phyloP scores from a whole-genome alignment of 2,888 invertebrate species.

The Ceratothoa steindachneri region DNA sequence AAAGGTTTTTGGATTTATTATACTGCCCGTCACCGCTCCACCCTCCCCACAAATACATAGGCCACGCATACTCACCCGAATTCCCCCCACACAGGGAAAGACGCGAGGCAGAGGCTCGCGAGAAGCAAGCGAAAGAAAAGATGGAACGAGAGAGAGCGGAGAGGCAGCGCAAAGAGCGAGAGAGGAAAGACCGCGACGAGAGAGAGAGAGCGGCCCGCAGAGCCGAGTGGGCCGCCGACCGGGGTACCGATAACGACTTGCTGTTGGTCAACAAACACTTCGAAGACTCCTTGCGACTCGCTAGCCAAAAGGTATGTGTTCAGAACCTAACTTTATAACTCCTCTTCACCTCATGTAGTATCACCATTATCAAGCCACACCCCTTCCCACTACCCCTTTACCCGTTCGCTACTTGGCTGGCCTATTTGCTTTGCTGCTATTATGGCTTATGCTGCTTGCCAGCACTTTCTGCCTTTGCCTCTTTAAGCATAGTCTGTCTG shows the following conservation, averaged over 20 bases:
- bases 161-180: conserved; percentile 30
- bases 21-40: not conserved
- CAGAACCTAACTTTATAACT: too few species aligned
- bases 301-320: conserved; percentile 70
- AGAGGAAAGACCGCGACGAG: conserved; percentile 58
- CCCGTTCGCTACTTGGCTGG: too few species aligned
- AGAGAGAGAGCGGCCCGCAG: conserved; percentile 61
- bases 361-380: too few species aligned
- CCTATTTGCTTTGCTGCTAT: too few species aligned
- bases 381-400: too few species aligned
- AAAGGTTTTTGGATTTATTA: too few species aligned
- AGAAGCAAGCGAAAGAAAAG: conserved; percentile 32
- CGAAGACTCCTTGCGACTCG: conserved; percentile 74
- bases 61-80: not conserved
- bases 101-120: conserved; percentile 37
- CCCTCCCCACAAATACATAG: not conserved
- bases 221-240: conserved; percentile 49
- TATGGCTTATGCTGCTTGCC: too few species aligned
- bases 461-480: too few species aligned
- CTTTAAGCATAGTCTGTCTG: too few species aligned
- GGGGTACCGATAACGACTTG: conserved; percentile 50
- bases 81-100: conserved; percentile 22
- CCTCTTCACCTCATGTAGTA: too few species aligned
- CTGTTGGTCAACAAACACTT: conserved; percentile 81
- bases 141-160: conserved; percentile 51